Percentiles rank a stretch among this genome's conserved stretches.
These are phyloP conservation scores for Neoscelio sp. DNA, from an alignment of 2,888 invertebrate genomes.

Conservation along the genomic window DNA sequence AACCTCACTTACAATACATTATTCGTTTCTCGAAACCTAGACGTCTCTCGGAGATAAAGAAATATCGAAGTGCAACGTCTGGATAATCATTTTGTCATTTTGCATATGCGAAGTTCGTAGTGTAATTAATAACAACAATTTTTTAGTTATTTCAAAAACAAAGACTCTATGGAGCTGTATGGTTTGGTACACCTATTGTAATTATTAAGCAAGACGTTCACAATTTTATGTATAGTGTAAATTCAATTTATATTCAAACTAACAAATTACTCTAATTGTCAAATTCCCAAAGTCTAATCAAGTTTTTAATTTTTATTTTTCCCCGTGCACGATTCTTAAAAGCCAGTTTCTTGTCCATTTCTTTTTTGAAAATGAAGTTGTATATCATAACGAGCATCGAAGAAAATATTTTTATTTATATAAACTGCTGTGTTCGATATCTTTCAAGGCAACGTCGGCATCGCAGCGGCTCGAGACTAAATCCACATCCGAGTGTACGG, in stretches of 20 bases:
- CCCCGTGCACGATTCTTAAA: too few species aligned
- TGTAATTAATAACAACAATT: too few species aligned
- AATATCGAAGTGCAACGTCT: conserved; percentile 33
- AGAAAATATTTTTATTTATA: conserved; percentile 48
- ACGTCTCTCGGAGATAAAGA: conserved; percentile 30
- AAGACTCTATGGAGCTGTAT: too few species aligned
- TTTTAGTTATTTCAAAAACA: too few species aligned
- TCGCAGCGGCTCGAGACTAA: conserved; percentile 81
- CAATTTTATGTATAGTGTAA: too few species aligned
- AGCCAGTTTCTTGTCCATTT: too few species aligned
- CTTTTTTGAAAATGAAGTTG: conserved; percentile 1
- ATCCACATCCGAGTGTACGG: conserved; percentile 82
- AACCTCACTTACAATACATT: conserved; percentile 50
- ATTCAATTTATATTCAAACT: too few species aligned
- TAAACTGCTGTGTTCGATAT: conserved; percentile 58
- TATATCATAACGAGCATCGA: conserved; percentile 7
- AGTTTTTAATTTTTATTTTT: too few species aligned
- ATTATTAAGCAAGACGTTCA: too few species aligned
- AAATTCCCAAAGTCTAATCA: too few species aligned
- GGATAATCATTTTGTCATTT: conserved; percentile 35
- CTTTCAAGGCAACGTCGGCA: conserved; percentile 68
- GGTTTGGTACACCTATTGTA: too few species aligned
- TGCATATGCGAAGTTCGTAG: conserved; percentile 14
- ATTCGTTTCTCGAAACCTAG: conserved; percentile 55
- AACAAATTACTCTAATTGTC: too few species aligned